Conservation (phyloP, 2,113 vertebrate genomes). For the Pristiophorus japonicus region DNA sequence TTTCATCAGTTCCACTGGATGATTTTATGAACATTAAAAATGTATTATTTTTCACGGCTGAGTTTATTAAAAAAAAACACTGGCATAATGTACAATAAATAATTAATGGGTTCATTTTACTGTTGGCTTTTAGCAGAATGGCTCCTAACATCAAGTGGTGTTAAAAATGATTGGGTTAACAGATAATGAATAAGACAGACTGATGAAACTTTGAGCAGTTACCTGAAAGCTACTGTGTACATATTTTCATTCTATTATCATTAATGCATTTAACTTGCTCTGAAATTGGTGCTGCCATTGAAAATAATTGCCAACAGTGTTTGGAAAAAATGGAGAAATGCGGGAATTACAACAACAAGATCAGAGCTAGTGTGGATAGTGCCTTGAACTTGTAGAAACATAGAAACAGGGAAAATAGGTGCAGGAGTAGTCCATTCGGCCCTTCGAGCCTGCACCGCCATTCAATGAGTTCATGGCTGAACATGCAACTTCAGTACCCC, state of each 20-base stretch:
- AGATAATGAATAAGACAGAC: background rate
- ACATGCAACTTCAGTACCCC: too few relatives aligned
- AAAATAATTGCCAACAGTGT: background rate
- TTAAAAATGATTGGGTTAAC: background rate
- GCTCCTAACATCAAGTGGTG: background rate
- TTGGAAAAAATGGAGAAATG: background rate
- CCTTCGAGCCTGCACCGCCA: too few relatives aligned
- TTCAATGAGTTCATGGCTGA: too few relatives aligned
- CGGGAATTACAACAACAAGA: background rate
- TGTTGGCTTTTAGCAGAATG: background rate
- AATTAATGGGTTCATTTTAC: slow-evolving; percentile 18
- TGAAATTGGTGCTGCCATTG: background rate
- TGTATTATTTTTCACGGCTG: slow-evolving; percentile 25
- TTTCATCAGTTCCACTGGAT: slow-evolving; percentile 30
- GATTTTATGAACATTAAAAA: slow-evolving; percentile 31
- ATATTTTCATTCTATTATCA: background rate
- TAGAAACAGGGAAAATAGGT: too few relatives aligned
- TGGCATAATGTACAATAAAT: background rate
- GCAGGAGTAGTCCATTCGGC: too few relatives aligned
- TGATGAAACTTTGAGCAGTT: background rate
- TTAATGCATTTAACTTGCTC: background rate
- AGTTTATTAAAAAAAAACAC: background rate
- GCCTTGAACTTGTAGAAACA: background rate
- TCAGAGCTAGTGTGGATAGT: background rate
- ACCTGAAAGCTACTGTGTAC: background rate